phyloP scores from a whole-genome alignment of 1,140 invertebrate species.

The Panonychus citri region DNA sequence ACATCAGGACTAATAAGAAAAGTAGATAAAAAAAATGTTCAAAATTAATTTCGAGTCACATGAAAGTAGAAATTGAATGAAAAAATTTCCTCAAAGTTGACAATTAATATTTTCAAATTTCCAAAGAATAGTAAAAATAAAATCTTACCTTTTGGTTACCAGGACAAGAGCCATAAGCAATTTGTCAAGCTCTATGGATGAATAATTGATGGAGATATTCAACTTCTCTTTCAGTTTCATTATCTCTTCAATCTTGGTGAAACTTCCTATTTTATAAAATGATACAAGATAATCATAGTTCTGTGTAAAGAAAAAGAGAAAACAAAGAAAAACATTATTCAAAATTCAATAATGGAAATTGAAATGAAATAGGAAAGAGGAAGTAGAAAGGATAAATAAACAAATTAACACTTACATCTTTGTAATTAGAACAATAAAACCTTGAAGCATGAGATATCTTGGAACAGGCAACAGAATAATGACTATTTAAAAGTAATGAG shows the following conservation, averaged over 20 bases:
- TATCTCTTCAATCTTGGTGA: conserved; percentile 62
- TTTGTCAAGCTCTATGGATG: not conserved
- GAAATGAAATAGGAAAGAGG: not conserved
- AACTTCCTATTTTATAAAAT: conserved; percentile 79
- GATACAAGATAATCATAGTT: conserved; percentile 70
- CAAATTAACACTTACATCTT: conserved; percentile 37
- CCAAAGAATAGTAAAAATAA: too few species aligned
- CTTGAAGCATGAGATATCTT: conserved; percentile 45
- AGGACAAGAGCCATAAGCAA: not conserved
- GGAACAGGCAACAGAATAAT: conserved; percentile 35
- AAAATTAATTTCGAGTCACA: not conserved
- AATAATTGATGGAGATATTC: conserved; percentile 50
- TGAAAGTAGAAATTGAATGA: not conserved
- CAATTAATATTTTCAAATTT: too few species aligned
- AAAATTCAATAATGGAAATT: too few species aligned
- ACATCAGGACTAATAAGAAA: not conserved
- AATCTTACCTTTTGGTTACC: not conserved
- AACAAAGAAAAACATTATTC: too few species aligned
- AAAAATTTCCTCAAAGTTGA: too few species aligned
- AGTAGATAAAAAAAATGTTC: not conserved
- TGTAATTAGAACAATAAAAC: conserved; percentile 63
- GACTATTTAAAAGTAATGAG: conserved; percentile 39
- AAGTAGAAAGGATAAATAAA: conserved; percentile 4
- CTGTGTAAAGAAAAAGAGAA: conserved; percentile 26
- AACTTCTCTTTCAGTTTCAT: conserved; percentile 55